Conservation (phyloP, 2,797 vertebrate genomes). For the Mergus octosetaceus region DNA sequence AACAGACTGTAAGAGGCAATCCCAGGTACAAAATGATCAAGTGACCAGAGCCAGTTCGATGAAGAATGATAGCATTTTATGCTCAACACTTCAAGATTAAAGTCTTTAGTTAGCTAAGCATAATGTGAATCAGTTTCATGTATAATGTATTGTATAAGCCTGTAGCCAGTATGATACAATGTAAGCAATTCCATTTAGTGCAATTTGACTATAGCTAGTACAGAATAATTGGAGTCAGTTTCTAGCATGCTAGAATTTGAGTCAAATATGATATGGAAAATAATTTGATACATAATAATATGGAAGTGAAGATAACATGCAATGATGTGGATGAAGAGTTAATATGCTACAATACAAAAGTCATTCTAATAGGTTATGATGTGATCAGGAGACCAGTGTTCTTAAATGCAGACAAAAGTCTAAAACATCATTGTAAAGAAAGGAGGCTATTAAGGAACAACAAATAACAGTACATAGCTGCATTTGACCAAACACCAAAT, state of each 20-base stretch:
- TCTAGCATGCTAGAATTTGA: slow-evolving; percentile 61
- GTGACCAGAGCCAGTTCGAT: slow-evolving; percentile 66
- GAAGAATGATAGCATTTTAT: slow-evolving; percentile 67
- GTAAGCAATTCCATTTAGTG: slow-evolving; percentile 70
- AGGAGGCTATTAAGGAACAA: slow-evolving; percentile 18
- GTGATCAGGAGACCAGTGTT: slow-evolving; percentile 25
- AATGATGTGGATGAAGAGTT: slow-evolving; percentile 48
- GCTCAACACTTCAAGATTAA: slow-evolving; percentile 65
- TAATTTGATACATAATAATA: slow-evolving; percentile 39
- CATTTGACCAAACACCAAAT: not conserved
- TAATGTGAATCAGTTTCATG: slow-evolving; percentile 71
- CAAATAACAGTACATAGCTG: slow-evolving; percentile 10
- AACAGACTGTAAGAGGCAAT: slow-evolving; percentile 62
- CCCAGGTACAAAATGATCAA: slow-evolving; percentile 67
- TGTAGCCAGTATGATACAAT: slow-evolving; percentile 58
- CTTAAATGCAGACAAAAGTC: slow-evolving; percentile 6
- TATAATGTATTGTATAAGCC: slow-evolving; percentile 67
- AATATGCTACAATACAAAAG: slow-evolving; percentile 32
- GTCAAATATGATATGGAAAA: slow-evolving; percentile 48
- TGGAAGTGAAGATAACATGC: slow-evolving; percentile 32
- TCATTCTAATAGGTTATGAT: slow-evolving; percentile 30
- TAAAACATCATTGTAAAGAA: not conserved
- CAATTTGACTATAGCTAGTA: slow-evolving; percentile 67
- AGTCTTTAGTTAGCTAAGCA: slow-evolving; percentile 66
- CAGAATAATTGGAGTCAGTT: slow-evolving; percentile 71